Evolutionary conservation across 2,888 invertebrate genomes (phyloP), one percentile per base, ranked within the genome.

Genomic region (Stratiomys singularior): DNA sequence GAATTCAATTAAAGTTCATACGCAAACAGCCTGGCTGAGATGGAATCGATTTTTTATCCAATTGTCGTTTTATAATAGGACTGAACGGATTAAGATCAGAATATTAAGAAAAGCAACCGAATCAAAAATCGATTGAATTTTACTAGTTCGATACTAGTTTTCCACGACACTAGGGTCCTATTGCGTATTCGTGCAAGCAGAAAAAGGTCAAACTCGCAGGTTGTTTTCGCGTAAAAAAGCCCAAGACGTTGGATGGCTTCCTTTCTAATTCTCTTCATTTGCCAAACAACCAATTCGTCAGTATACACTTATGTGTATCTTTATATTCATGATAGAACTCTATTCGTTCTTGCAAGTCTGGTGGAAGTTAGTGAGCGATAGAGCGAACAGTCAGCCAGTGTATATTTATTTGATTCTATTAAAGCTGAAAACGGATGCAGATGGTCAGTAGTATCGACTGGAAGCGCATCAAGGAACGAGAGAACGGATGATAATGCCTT

Each of bases 381-480:
- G 52, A 52, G 18, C 9, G 37, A 9, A 15, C 52, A 52, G 52
- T 4, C 52, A 52, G 69, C 7, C 47, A 69, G 69, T 37, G 5
- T 5, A 9, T 37, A 37, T 3, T 60, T 27, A 58, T 72, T 72
- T 56, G 46, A 60, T 72, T 72, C 72, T 28, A 60, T 74, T 60
- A 37, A 74, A 58, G 69, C 44, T 58, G 74, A 74, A 74, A 74
- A 74, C 74, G 74, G 74, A 74, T 74, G 60, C 74, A 74, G 74
- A 52, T 74, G 74, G 74, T 13, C 47, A 74, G 30, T n/a, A n/a
- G n/a, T 74, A 74, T 74, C 37, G 74, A 74, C 58, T 60, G 52
- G 37, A 37, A 37, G 37, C 37, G 37, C 3, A 37, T 37, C 37
- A 37, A 37, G 5, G 37, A 5, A 37, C 3, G 3, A 37, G 9